A percentile compares a stretch with the other conserved stretches of the same genome.
Evolutionary conservation across 2,113 vertebrate genomes (phyloP).

Genomic region (Rhizomys pruinosus): DNA sequence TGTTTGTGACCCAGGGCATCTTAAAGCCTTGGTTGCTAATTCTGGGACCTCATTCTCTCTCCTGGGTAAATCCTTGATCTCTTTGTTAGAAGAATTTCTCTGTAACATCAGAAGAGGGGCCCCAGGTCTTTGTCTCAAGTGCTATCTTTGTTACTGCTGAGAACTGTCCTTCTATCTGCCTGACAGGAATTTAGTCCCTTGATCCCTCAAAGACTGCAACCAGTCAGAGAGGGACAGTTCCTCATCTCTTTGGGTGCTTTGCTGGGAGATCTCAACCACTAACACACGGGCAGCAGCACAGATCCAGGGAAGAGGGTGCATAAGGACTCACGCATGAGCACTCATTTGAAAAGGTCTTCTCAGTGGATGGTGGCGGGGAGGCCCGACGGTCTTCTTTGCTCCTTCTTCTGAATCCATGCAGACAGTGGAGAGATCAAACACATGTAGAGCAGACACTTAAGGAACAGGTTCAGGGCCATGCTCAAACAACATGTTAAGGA

Average conservation of each 20-base stretch:
- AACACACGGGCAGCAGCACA: not conserved
- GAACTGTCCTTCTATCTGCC: too few species aligned
- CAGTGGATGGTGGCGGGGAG: not conserved
- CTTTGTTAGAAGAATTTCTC: too few species aligned
- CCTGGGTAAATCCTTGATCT: too few species aligned
- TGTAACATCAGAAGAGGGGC: too few species aligned
- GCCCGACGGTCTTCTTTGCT: not conserved
- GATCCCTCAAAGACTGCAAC: not conserved
- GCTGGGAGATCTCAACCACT: not conserved
- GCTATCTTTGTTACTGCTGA: too few species aligned
- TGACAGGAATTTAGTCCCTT: too few species aligned
- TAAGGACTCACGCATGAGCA: not conserved
- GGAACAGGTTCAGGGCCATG: not conserved
- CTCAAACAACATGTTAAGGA: not conserved
- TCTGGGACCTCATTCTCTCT: too few species aligned
- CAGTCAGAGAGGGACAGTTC: not conserved
- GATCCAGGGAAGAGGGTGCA: not conserved
- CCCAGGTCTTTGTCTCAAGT: too few species aligned
- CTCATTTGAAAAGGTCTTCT: not conserved
- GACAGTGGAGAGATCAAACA: not conserved
- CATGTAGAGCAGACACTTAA: not conserved
- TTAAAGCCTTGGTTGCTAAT: too few species aligned
- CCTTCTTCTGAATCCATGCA: not conserved
- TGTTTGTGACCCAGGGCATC: too few species aligned
- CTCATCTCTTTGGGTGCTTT: not conserved